Conservation (phyloP, 2,797 vertebrate species). For the Anguilla obscura region DNA sequence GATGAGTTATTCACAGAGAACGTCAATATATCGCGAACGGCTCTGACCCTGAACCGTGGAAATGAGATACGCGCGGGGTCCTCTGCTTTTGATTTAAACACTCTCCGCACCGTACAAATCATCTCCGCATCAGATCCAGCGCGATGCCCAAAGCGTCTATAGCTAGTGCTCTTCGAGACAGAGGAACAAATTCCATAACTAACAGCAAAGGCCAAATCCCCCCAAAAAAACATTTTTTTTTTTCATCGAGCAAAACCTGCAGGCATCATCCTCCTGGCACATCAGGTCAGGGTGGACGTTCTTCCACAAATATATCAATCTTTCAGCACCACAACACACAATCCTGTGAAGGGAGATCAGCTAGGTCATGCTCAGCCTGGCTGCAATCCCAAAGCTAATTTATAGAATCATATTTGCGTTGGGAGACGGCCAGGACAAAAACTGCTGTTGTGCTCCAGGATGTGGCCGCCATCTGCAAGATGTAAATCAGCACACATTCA, state of each 20-base stretch:
- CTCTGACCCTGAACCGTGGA: neutral
- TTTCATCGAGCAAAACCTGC: neutral
- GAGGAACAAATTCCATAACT: neutral
- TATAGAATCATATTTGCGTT: neutral
- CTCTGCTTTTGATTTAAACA: neutral
- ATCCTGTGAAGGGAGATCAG: neutral
- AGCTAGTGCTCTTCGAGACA: neutral
- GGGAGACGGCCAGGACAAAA: neutral
- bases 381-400: neutral
- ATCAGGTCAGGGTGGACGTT: neutral
- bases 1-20: neutral
- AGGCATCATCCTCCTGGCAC: neutral
- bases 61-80: neutral
- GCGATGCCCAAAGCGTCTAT: neutral
- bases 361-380: neutral
- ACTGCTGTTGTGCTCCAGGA: neutral
- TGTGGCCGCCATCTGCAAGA: neutral
- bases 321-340: neutral
- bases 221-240: neutral
- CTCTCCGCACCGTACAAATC: neutral
- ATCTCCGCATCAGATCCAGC: neutral
- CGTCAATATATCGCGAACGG: neutral
- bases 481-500: neutral
- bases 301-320: neutral
- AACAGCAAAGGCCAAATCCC: neutral